phyloP scores from a whole-genome alignment of 2,888 invertebrate species.

The Euphydryas editha region DNA sequence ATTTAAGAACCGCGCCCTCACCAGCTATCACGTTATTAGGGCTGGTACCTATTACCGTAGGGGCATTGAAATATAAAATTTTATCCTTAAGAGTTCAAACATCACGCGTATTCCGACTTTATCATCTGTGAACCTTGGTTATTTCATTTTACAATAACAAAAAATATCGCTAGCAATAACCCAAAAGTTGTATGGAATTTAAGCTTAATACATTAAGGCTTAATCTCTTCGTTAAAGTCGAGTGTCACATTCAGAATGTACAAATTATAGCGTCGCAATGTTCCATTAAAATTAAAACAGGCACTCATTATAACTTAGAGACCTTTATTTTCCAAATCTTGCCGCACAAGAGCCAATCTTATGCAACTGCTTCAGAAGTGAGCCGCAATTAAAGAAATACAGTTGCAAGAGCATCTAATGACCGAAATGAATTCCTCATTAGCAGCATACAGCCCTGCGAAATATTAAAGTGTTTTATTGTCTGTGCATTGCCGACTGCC shows the following conservation, averaged over 20 bases:
- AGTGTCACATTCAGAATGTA: neutral
- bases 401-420: constrained; percentile 40
- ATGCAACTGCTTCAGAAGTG: constrained; percentile 34
- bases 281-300: constrained; percentile 6
- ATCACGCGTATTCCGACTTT: neutral
- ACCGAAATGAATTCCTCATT: constrained; percentile 47
- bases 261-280: neutral
- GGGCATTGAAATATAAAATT: neutral
- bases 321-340: constrained; percentile 17
- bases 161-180: too few relatives aligned
- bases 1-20: constrained; percentile 58
- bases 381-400: constrained; percentile 41
- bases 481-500: constrained; percentile 44
- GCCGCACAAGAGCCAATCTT: constrained; percentile 38
- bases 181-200: too few relatives aligned
- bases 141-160: too few relatives aligned
- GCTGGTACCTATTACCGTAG: constrained; percentile 21
- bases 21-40: constrained; percentile 36
- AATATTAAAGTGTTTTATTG: constrained; percentile 45
- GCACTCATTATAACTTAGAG: constrained; percentile 15
- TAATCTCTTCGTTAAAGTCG: neutral
- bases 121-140: too few relatives aligned
- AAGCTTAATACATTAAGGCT: too few relatives aligned
- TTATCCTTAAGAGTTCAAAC: constrained; percentile 8
- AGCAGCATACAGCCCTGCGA: constrained; percentile 41